Conservation (phyloP, 64 coral and sea anemone genomes). For the Dendronephthya gigantea region DNA sequence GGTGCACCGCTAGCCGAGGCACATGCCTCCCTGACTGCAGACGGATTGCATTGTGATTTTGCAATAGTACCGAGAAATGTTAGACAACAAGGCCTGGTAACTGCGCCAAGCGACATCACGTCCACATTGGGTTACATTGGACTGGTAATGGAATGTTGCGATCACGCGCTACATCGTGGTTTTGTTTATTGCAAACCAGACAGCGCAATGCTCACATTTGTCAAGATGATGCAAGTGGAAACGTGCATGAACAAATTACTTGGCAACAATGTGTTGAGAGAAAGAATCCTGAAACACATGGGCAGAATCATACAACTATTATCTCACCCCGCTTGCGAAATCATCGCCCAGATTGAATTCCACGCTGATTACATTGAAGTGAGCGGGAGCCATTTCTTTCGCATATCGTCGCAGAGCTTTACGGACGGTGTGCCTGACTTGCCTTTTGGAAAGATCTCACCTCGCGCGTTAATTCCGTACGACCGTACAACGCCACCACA, state of each 20-base stretch:
- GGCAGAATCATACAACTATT: neutral
- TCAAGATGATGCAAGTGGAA: neutral
- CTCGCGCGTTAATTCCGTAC: neutral
- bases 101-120: no score
- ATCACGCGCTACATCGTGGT: neutral
- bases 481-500: neutral
- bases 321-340: neutral
- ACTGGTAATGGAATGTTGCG: neutral
- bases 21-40: no score
- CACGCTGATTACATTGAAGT: neutral
- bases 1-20: no score
- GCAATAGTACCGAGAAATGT: no score
- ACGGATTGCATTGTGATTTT: no score
- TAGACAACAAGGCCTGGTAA: no score
- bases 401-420: neutral
- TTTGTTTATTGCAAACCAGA: neutral
- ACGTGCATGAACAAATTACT: neutral
- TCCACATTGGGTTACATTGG: no score
- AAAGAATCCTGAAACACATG: neutral
- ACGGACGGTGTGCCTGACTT: neutral
- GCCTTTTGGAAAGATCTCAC: neutral
- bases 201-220: neutral
- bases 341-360: neutral
- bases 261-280: neutral
- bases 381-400: neutral